Evolutionary conservation across 2,113 vertebrate species (phyloP).

Genomic region (Desmodus rotundus): DNA sequence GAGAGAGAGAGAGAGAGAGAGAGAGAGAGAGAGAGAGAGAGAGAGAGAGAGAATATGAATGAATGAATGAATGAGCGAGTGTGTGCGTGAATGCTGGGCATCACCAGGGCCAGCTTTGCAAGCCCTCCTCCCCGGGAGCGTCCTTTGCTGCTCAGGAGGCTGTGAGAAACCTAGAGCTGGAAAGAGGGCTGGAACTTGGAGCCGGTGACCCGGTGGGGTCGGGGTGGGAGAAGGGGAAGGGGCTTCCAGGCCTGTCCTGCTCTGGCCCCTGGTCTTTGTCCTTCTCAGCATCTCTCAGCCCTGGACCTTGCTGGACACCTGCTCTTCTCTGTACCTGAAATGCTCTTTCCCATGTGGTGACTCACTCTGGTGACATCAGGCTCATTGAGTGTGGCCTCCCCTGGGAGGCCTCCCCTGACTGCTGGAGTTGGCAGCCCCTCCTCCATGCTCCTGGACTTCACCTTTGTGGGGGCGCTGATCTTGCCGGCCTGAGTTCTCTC

Average conservation of each 20-base stretch:
- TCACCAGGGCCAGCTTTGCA: background rate
- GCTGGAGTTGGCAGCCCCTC: background rate
- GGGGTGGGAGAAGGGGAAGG: background rate
- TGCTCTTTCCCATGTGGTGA: background rate
- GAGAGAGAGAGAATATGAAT: background rate
- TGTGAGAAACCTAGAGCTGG: background rate
- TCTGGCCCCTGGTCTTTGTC: background rate
- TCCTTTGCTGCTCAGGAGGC: background rate
- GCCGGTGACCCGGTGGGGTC: background rate
- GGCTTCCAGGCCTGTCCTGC: background rate
- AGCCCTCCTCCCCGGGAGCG: background rate
- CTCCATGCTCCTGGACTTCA: background rate
- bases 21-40: background rate
- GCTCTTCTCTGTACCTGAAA: background rate
- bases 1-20: no score
- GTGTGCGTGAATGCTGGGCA: background rate
- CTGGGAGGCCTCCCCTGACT: background rate
- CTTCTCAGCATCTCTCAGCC: background rate
- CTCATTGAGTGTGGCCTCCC: background rate
- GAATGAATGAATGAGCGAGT: background rate
- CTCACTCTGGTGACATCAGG: background rate
- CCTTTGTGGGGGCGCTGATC: background rate
- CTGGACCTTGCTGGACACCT: background rate
- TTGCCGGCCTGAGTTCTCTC: background rate
- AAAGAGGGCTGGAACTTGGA: background rate